Evolutionary conservation across 2,797 vertebrate genomes (phyloP).

Genomic region (Graptemys geographica): DNA sequence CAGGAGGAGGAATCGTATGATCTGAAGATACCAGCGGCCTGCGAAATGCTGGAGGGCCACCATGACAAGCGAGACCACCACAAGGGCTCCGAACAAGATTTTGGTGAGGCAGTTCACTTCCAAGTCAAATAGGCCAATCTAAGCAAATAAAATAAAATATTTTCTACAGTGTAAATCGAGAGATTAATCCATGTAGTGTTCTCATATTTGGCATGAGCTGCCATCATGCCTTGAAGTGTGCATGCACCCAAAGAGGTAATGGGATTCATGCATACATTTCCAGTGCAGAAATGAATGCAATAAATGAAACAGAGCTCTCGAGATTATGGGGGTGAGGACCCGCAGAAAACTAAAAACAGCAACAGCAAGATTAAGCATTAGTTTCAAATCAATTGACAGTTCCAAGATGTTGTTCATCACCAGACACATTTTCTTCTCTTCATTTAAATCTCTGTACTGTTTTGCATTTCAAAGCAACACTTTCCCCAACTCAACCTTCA

Average conservation of each 20-base stretch:
- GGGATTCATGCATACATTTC: neutral
- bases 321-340: neutral
- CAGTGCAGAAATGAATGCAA: neutral
- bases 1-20: constrained; percentile 95
- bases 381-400: neutral
- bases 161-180: neutral
- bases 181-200: neutral
- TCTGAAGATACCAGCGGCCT: constrained; percentile 98
- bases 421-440: neutral
- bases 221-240: neutral
- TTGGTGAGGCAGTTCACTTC: constrained; percentile 99
- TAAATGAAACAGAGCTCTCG: neutral
- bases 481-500: neutral
- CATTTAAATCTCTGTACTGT: neutral
- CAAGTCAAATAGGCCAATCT: constrained; percentile 98
- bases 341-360: neutral
- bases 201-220: neutral
- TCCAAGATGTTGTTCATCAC: neutral
- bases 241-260: neutral
- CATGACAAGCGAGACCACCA: constrained; percentile 98
- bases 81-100: constrained; percentile 94
- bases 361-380: neutral
- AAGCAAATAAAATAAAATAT: neutral
- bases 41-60: constrained; percentile 97
- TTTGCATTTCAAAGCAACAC: constrained; percentile 2